Evolutionary conservation across 1,140 invertebrate species (phyloP), one percentile per base, ranked within the genome.

Genomic region (Alviniconcha marisindica): DNA sequence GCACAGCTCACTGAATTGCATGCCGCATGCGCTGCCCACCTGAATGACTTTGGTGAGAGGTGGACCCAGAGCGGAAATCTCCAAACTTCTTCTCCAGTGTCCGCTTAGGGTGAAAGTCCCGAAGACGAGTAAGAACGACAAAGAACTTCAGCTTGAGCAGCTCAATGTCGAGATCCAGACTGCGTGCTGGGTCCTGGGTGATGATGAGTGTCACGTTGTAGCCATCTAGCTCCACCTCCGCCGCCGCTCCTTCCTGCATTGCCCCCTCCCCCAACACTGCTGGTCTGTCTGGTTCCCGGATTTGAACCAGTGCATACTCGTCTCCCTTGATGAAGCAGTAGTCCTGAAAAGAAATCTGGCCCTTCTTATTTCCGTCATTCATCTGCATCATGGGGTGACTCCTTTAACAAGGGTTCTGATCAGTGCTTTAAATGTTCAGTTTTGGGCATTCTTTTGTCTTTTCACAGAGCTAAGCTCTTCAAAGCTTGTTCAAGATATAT

Each of bases 161-260:
- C 54, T 89, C 83, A 24, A 83, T 79, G 56, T 94, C 92, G 71
- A 56, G 60, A 44, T 87, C 88, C 24, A 40, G 18, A 24, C 51
- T 42, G 44, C 78, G 77, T n/a, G 74, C 77, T 0, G 85, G 77
- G 77, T 90, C 87, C 36, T 95, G 94, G 15, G 95, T 94, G 54
- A 96, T 95, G 4, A 96, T 94, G 0, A 96, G 88, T 0, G 95
- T 95, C 5, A 96, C 94, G 84, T 96, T 95, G 90, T 96, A 96
- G 84, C 96, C 95, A 38, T 91, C 90, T 12, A 73, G 15, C 74
- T 84, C 69, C 69, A 84, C 48, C 48, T 84, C 51, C 10, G 42
- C 31, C 21, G 36, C n/a, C 7, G 51, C 81, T 21, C 81, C 40
- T 31, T 71, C 63, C 31, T 2, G 3, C 36, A 7, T 3, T 3